Base-by-base conservation (phyloP, 2,797 vertebrate species). In the Toxotes lorentzi region DNA sequence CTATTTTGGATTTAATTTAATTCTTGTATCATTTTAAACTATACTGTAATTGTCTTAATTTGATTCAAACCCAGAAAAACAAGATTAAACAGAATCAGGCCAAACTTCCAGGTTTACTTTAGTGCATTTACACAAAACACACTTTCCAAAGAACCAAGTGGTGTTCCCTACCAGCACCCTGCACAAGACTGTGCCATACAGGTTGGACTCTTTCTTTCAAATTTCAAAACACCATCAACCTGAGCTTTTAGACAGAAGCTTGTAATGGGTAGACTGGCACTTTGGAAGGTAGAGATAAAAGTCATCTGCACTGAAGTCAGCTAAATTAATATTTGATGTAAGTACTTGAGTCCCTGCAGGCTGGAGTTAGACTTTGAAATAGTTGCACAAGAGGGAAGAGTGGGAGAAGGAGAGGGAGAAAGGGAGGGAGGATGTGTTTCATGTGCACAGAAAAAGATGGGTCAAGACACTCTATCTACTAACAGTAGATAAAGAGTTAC, bases 291-390 rank as follows among this genome's bases (percentile, higher is more conserved):
- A 77, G 71, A 73, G 47, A 76, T 73, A 73, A 56, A 64, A 81
- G 64, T 78, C 47, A 83, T 86, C 78, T 79, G 62, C 68, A 76
- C 75, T 71, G 81, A 84, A 90, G 88, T 80, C 76, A 75, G 79
- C 58, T 76, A 74, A 82, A 91, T 92, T 73, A 93, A 92, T 90
- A 89, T 90, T 92, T 89, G 66, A 94, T 91, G 77, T 47, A 21
- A 53, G 76, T 66, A 78, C 57, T 67, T 17, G 76, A 82, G 79
- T 83, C 82, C 51, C 73, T 86, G 62, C 62, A 71, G 84, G 67
- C 40, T 83, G 56, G 38, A 60, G 61, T 30, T 30, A 30, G 75
- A 76, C 70, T 84, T 86, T 86, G 57, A 92, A 87, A 87, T 40
- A 78, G 66, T 77, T 19, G 16, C 32, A 70, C 7, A 58, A 83